Percentiles rank a stretch among this genome's conserved stretches.
Evolutionary conservation across 1,140 invertebrate species (phyloP).

Genomic region (Eubasilissa regina): DNA sequence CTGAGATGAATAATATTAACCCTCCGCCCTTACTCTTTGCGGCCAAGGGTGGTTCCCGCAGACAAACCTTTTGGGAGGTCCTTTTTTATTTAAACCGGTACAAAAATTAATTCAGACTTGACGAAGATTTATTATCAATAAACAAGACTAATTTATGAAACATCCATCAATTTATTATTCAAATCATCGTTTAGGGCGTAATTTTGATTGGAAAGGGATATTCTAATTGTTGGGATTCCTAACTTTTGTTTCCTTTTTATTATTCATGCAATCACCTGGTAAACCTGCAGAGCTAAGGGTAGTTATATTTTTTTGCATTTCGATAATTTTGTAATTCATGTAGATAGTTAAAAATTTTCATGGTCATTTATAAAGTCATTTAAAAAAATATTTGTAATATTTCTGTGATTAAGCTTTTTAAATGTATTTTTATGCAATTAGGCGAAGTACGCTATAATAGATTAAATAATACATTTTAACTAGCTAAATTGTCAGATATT

Average conservation of each 20-base stretch:
- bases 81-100: slow-evolving; percentile 45
- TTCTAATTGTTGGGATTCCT: slow-evolving; percentile 30
- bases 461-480: no score
- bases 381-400: background rate
- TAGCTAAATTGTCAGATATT: no score
- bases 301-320: slow-evolving; percentile 5
- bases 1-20: slow-evolving; percentile 26
- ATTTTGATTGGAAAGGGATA: slow-evolving; percentile 30
- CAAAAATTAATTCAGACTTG: slow-evolving; percentile 47
- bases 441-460: no score
- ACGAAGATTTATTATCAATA: slow-evolving; percentile 61
- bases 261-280: slow-evolving; percentile 15
- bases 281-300: background rate
- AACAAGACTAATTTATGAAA: slow-evolving; percentile 58
- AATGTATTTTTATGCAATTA: no score
- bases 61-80: slow-evolving; percentile 20
- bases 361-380: background rate
- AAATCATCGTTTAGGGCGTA: slow-evolving; percentile 52
- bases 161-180: slow-evolving; percentile 58
- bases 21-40: background rate
- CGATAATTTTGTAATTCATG: background rate
- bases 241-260: slow-evolving; percentile 1
- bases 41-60: background rate
- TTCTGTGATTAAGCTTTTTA: no score
- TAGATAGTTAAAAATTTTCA: background rate